These are phyloP conservation scores for Philantomba maxwellii DNA, from an alignment of 2,113 vertebrate genomes.

Conservation along the genomic window DNA sequence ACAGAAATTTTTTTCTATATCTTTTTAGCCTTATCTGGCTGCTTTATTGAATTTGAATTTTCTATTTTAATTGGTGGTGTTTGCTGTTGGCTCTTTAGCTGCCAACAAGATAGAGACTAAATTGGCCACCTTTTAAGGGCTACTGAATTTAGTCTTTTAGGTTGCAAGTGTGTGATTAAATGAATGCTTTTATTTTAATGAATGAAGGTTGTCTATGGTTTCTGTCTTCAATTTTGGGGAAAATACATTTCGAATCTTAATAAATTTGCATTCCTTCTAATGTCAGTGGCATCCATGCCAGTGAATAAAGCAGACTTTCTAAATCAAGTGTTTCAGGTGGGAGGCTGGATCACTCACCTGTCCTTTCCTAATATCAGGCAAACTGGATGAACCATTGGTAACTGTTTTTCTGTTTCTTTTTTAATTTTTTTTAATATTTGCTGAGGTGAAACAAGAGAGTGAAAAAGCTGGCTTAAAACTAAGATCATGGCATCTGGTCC, in stretches of 20 bases:
- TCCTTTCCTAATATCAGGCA: neutral
- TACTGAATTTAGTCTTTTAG: slow-evolving; percentile 25
- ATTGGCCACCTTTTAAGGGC: neutral
- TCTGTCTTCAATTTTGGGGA: neutral
- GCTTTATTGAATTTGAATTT: neutral
- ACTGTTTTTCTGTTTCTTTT: neutral
- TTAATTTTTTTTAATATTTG: neutral
- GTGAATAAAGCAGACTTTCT: neutral
- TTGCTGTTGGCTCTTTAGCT: neutral
- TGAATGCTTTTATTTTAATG: neutral
- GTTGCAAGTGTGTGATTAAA: neutral
- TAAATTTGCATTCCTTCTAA: neutral
- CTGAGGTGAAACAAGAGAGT: neutral
- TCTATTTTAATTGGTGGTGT: neutral
- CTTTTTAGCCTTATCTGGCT: neutral
- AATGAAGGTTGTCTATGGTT: slow-evolving; percentile 23
- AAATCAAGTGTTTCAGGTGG: neutral
- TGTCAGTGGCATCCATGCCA: neutral
- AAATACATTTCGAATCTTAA: slow-evolving; percentile 19
- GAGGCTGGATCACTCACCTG: neutral
- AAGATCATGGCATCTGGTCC: neutral
- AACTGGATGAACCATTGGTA: neutral
- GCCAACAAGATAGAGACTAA: neutral
- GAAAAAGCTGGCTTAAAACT: neutral
- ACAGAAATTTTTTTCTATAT: neutral